Evolutionary conservation across 1,140 invertebrate genomes (phyloP).

Genomic region (Ips nitidus): DNA sequence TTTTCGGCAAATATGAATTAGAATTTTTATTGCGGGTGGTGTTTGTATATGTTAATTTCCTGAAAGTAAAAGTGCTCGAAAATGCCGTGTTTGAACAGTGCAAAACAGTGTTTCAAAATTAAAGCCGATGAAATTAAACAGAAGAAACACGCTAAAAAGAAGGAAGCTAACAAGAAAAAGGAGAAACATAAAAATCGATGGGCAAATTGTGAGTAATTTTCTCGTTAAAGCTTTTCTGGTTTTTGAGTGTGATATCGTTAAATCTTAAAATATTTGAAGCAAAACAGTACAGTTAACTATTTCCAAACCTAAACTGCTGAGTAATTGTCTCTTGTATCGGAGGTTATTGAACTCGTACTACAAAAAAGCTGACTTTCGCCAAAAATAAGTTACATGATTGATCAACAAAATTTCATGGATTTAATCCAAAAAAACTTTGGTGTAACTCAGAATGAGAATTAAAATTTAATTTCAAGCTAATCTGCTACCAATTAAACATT

Average conservation of each 20-base stretch:
- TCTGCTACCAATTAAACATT: no score
- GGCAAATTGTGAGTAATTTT: constrained; percentile 36
- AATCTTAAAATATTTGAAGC: no score
- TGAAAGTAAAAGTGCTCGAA: constrained; percentile 23
- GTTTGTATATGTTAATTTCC: constrained; percentile 17
- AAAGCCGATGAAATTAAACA: constrained; percentile 20
- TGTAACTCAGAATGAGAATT: no score
- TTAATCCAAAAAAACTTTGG: no score
- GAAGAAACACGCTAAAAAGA: constrained; percentile 30
- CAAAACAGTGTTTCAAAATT: constrained; percentile 28
- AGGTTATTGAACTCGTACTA: neutral
- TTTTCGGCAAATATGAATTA: constrained; percentile 16
- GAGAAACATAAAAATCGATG: constrained; percentile 33
- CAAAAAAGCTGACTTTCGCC: constrained; percentile 1
- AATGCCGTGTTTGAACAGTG: constrained; percentile 34
- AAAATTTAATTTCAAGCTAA: no score
- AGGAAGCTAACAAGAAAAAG: constrained; percentile 18
- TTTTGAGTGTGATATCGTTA: neutral
- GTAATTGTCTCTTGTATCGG: no score
- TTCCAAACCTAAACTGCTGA: no score
- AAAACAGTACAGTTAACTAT: no score
- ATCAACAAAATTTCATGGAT: no score
- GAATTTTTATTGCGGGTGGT: constrained; percentile 1
- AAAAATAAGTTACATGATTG: neutral
- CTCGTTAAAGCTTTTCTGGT: neutral